These are phyloP conservation scores for Agrotis segetum DNA, from an alignment of 2,888 invertebrate species.

Conservation along the genomic window DNA sequence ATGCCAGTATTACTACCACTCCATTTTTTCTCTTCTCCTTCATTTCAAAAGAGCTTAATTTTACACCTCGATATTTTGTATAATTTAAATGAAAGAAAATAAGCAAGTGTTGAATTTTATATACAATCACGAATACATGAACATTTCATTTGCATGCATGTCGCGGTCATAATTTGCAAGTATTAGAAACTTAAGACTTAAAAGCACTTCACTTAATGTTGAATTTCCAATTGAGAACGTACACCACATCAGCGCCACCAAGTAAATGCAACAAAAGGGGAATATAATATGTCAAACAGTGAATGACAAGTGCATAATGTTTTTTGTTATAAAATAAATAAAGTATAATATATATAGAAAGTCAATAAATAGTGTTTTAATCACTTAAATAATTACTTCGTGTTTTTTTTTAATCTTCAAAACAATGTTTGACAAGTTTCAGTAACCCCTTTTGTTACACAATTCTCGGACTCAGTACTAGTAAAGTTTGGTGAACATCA, in stretches of 20 bases:
- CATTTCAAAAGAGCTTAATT: slow-evolving; percentile 19
- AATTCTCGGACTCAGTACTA: too few species aligned
- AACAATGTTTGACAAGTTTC: too few species aligned
- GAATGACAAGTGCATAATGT: too few species aligned
- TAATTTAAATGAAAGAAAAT: slow-evolving; percentile 39
- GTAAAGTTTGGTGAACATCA: background rate
- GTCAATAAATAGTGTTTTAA: too few species aligned
- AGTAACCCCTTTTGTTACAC: too few species aligned
- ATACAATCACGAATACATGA: slow-evolving; percentile 26
- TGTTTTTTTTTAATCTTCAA: too few species aligned
- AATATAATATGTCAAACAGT: too few species aligned
- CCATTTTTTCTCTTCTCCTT: slow-evolving; percentile 6
- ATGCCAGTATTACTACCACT: background rate
- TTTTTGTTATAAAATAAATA: too few species aligned
- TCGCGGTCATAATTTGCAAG: slow-evolving; percentile 17
- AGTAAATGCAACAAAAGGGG: too few species aligned
- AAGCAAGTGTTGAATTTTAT: slow-evolving; percentile 26
- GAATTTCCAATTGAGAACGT: background rate
- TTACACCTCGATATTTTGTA: slow-evolving; percentile 31
- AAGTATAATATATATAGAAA: too few species aligned
- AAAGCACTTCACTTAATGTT: background rate
- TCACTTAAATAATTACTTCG: too few species aligned
- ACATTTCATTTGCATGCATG: slow-evolving; percentile 31
- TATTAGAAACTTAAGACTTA: background rate
- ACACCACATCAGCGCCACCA: too few species aligned